Evolutionary conservation across 2,888 invertebrate species (phyloP).

Genomic region (Kuschelorhynchus macadamiae): DNA sequence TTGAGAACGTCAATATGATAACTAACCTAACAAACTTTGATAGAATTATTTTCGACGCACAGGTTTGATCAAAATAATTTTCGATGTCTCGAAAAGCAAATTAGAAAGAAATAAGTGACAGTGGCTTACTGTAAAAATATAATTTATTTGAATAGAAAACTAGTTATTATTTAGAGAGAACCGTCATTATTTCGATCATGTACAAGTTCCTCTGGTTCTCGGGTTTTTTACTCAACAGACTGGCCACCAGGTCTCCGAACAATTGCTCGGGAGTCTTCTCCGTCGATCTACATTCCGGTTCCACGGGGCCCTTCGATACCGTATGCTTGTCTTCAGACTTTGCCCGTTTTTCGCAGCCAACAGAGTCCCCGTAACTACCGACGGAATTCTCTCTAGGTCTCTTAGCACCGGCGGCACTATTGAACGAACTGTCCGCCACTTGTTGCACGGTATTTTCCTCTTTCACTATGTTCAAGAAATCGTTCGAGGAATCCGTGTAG

Average conservation of each 20-base stretch:
- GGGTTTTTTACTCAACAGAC: conserved; percentile 58
- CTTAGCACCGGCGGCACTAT: conserved; percentile 14
- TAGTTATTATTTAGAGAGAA: conserved; percentile 56
- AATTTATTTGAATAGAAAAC: no score
- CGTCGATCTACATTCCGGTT: conserved; percentile 26
- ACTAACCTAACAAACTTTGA: no score
- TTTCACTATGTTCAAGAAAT: conserved; percentile 52
- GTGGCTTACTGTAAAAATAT: no score
- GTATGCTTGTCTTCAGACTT: conserved; percentile 25
- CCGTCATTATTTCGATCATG: conserved; percentile 63
- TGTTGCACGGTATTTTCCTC: conserved; percentile 50
- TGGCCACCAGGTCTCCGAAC: conserved; percentile 61
- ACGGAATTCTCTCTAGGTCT: conserved; percentile 48
- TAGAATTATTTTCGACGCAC: no score
- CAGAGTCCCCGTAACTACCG: conserved; percentile 51
- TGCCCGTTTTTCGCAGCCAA: conserved; percentile 45
- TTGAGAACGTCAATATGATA: no score
- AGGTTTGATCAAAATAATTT: no score
- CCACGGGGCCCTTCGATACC: background rate
- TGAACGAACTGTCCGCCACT: conserved; percentile 56
- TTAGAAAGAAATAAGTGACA: no score
- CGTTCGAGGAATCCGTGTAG: conserved; percentile 55
- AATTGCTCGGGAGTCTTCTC: conserved; percentile 59
- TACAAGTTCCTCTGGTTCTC: conserved; percentile 59
- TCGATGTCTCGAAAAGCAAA: no score